phyloP scores from a whole-genome alignment of 2,797 vertebrate species.

The Dallia pectoralis region DNA sequence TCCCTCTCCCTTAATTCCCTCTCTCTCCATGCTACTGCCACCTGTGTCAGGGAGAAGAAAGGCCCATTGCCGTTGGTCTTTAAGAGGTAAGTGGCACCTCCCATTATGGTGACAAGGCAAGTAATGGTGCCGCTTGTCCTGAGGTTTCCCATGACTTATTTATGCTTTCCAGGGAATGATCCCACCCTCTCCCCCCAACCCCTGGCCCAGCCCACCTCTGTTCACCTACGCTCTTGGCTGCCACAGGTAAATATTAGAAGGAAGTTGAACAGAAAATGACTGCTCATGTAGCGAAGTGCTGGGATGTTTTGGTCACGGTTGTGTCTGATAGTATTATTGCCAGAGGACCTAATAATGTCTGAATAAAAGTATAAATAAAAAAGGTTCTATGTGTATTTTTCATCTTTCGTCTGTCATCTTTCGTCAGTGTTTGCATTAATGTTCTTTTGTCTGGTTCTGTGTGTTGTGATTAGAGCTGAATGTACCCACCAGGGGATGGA shows the following conservation, averaged over 20 bases:
- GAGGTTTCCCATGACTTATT: constrained; percentile 55
- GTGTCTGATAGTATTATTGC: constrained; percentile 52
- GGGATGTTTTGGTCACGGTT: constrained; percentile 48
- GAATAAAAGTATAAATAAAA: constrained; percentile 64
- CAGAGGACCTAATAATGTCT: constrained; percentile 18
- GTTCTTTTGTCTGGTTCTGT: constrained; percentile 57
- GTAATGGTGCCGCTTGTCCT: constrained; percentile 45
- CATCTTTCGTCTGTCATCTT: background rate
- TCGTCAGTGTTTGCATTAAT: constrained; percentile 40
- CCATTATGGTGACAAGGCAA: constrained; percentile 58
- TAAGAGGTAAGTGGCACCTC: constrained; percentile 64
- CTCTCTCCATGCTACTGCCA: constrained; percentile 55
- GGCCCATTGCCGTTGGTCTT: constrained; percentile 52
- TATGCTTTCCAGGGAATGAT: constrained; percentile 41
- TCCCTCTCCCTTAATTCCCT: too few species aligned
- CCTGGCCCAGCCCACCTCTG: constrained; percentile 32
- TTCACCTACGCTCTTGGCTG: constrained; percentile 49
- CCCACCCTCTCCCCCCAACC: constrained; percentile 22
- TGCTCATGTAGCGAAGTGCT: constrained; percentile 40
- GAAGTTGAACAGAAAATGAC: constrained; percentile 1
- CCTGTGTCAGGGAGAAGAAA: constrained; percentile 52
- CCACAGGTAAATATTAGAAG: constrained; percentile 38
- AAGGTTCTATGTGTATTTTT: constrained; percentile 23
- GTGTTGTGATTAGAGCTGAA: constrained; percentile 67
- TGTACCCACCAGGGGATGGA: constrained; percentile 66